Evolutionary conservation across 2,113 vertebrate genomes (phyloP), one percentile per base, ranked within the genome.

Genomic region (Thalassarche chlororhynchos): DNA sequence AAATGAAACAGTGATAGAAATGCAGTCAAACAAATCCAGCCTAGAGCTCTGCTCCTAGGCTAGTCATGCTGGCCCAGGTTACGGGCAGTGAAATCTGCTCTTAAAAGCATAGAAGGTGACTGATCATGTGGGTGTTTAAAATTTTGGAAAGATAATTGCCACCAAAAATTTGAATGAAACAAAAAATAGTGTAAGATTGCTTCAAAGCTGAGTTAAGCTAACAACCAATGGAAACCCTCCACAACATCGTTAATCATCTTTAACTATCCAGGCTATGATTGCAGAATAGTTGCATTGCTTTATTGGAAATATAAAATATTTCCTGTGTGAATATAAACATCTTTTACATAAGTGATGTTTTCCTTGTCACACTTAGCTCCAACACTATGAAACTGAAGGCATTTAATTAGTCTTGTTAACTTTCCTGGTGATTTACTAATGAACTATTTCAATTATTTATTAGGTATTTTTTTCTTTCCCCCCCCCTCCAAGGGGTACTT

Each of bases 371-470:
- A 26, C 49, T 91, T 74, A 64, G 13, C 38, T 75, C n/a, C 55
- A 42, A 9, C 8, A 3, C 14, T 57, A 7, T 80, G 66, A 76
- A 91, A 57, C 57, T 3, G 3, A 79, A 82, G 52, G 46, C 17
- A 29, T 72, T 89, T 87, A 75, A 76, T 94, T 65, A 58, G 79
- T 91, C 80, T 65, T 89, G 54, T 70, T 89, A 74, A 66, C 55
- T 89, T 90, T 81, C 72, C 28, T 5, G 9, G 32, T 58, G 64
- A 78, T 66, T 72, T 89, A 32, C 68, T 94, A 89, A 87, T 93
- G 57, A 94, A 61, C 28, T 90, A 44, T 64, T 93, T 90, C 10
- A 82, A 57, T 84, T 91, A 80, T 90, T 90, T 93, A 88, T 86
- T 93, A 72, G 51, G 14, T 55, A 8, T 68, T 64, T n/a, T 36